Evolutionary conservation across 1,140 invertebrate species (phyloP), one percentile per base, ranked within the genome.

Genomic region (Uloborus diversus): DNA sequence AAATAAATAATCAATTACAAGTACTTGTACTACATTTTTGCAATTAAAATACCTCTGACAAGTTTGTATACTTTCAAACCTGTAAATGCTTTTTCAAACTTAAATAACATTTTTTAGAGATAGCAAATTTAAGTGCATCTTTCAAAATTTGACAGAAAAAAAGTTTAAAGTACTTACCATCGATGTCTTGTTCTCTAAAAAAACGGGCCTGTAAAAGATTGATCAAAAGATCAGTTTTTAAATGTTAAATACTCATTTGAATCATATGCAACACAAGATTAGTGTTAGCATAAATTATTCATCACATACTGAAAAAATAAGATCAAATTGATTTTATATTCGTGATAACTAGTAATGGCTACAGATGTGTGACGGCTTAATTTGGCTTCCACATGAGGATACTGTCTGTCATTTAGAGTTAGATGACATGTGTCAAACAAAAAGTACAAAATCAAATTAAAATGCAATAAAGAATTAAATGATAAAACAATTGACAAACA

Each of bases 101-200:
- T 20, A n/a, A 66, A 23, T 2, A 11, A 4, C 1, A 7, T 17
- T 62, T 14, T 20, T 28, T 9, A 66, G 14, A 66, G 0, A 13
- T 27, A 68, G 11, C 17, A 13, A 30, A 28, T 17, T 30, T 13
- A 13, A 17, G 11, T 25, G 4, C 32, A 17, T 56, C 17, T 27
- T 33, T 37, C 11, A 4, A 4, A 27, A 69, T 20, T 28, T 5
- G n/a, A 28, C 49, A 30, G 4, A 14, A 5, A 20, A 4, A 49
- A 14, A 14, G 17, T 28, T 20, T 14, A 2, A 7, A 14, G 33
- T 3, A 66, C 79, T 42, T 47, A 81, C 79, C 81, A 69, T 84
- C 83, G 35, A 84, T 84, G 65, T 84, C 83, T 53, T 84, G 82
- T 66, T 83, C 83, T 53, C 76, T 81, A 73, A 84, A 84, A 53